Conservation (phyloP, 2,113 vertebrate species). For the Oxyruncus cristatus region DNA sequence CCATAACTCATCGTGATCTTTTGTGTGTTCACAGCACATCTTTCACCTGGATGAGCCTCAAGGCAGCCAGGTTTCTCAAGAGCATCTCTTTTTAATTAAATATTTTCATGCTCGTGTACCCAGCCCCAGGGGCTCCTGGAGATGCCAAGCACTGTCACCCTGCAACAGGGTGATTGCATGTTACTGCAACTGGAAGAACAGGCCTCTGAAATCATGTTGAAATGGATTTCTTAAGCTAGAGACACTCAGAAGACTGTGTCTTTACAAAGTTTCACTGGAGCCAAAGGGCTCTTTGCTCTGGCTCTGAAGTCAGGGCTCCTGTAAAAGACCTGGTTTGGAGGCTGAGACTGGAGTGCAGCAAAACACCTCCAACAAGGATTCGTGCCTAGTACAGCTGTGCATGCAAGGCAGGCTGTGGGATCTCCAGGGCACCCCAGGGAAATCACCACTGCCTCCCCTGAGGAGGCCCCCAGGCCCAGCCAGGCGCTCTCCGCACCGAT, state of each 20-base stretch:
- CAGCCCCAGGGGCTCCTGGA: not conserved
- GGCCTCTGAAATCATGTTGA: not conserved
- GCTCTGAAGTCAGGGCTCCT: not conserved
- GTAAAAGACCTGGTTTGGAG: not conserved
- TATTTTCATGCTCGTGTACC: not conserved
- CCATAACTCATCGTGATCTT: fast-evolving
- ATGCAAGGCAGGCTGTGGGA: not conserved
- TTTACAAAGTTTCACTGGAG: not conserved
- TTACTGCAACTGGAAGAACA: not conserved
- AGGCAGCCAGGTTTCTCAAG: not conserved
- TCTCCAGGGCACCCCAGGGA: not conserved
- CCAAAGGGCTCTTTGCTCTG: not conserved
- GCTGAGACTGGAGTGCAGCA: not conserved
- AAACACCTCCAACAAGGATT: not conserved
- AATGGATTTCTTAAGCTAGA: not conserved
- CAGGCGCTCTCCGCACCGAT: slow-evolving; percentile 77
- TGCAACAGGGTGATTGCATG: not conserved
- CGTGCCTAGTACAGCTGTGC: not conserved
- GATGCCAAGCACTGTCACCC: not conserved
- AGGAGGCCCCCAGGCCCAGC: not conserved
- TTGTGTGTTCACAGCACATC: not conserved
- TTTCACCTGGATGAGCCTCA: not conserved
- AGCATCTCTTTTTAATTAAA: not conserved
- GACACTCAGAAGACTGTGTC: not conserved
- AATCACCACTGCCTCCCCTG: not conserved